Base-by-base conservation (phyloP, 2,113 vertebrate species). In the Barnardius zonarius region DNA sequence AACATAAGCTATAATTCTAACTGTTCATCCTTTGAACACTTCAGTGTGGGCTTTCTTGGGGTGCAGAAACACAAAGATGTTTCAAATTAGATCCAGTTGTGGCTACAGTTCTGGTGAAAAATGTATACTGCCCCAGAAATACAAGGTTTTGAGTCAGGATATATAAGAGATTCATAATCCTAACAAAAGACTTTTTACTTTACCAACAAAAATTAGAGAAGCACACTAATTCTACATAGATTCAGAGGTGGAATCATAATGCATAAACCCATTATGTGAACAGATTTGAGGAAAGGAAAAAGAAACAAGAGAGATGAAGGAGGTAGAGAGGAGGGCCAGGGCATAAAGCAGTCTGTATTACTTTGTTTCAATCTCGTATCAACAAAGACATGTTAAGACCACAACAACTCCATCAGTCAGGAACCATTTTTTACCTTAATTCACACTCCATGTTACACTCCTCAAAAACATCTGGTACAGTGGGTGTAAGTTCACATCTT, bases 401-500 rank as follows among this genome's bases (percentile, higher is more conserved):
- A 73, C 19, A 86, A 51, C 2, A 77, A 9, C 30, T 80, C 27
- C 30, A 52, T 30, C 39, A 76, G 31, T 39, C 51, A 63, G 54
- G 22, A 83, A 85, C 6, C 4, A 27, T 41, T 72, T 83, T 78
- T 96, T 97, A 99, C 99, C 99, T 99, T 97, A 99, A 97, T 97
- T 99, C 99, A 97, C 99, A 99, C 66, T 99, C 98, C 19, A 95
- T 95, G 93, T 99, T 99, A 97, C 99, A 99, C 39, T 97, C 97
- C 96, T 99, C 99, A 33, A 95, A 97, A 39, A 97, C 92, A 80
- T 96, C 86, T 64, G 95, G 86, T 8, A 98, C 98, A 23, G 94
- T 93, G 64, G 98, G 96, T 92, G 97, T 86, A 91, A 98, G 97
- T 74, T 98, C 98, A 98, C 99, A 99, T 90, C 98, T 98, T 94